Conservation (phyloP, 1,140 invertebrate genomes). For the Drosophila littoralis region DNA sequence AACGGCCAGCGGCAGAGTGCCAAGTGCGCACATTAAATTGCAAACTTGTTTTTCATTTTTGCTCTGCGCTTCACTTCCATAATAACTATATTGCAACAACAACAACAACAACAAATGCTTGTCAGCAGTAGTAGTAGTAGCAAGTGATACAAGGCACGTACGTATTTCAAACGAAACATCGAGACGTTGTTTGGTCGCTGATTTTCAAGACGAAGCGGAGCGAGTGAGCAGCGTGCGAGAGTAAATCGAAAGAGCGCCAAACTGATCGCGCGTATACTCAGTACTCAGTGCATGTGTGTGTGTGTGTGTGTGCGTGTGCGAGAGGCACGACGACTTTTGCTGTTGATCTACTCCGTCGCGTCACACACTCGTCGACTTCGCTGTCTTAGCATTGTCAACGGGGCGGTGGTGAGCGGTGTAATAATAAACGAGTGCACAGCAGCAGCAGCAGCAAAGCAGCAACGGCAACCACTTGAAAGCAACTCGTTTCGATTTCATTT, state of each 20-base stretch:
- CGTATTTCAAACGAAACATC: constrained; percentile 57
- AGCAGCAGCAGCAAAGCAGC: constrained; percentile 56
- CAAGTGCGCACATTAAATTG: constrained; percentile 82
- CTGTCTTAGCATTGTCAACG: constrained; percentile 53
- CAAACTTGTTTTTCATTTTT: constrained; percentile 79
- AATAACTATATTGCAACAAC: constrained; percentile 54
- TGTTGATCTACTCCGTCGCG: constrained; percentile 59
- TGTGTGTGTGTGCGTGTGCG: constrained; percentile 13
- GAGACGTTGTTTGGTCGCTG: constrained; percentile 50
- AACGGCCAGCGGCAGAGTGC: constrained; percentile 55
- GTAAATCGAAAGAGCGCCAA: constrained; percentile 32
- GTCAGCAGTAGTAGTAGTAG: constrained; percentile 47
- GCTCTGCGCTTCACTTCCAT: constrained; percentile 62
- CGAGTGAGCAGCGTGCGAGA: constrained; percentile 29
- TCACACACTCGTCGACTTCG: constrained; percentile 60
- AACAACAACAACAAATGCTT: constrained; percentile 38
- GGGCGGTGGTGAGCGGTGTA: constrained; percentile 65
- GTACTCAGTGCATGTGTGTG: constrained; percentile 16
- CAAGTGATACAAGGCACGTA: constrained; percentile 79
- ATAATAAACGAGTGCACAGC: constrained; percentile 78
- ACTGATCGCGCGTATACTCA: constrained; percentile 23
- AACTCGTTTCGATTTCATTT: constrained; percentile 84
- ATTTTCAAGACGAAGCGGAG: constrained; percentile 34
- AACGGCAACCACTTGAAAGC: constrained; percentile 82
- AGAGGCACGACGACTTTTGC: constrained; percentile 38